Evolutionary conservation across 2,113 vertebrate species (phyloP).

Genomic region (Pseudolaguvia tuberculata): DNA sequence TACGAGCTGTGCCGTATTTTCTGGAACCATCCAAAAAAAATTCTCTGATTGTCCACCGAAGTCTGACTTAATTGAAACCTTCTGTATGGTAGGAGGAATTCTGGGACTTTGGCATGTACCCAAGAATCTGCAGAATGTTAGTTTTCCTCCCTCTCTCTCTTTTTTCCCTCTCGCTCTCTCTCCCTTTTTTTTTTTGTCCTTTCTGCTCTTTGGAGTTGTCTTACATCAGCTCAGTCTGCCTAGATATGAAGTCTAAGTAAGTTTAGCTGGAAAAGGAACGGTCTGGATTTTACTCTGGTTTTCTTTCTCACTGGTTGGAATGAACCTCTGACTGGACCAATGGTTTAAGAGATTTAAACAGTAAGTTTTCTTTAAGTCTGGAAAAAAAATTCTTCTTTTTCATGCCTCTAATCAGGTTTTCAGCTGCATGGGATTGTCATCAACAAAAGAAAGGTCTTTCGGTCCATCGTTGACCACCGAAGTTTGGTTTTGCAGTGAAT

Average conservation of each 20-base stretch:
- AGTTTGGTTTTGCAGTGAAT: not conserved
- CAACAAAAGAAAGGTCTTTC: not conserved
- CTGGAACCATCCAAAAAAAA: conserved; percentile 72
- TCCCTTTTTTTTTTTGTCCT: conserved; percentile 57
- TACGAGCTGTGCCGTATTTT: conserved; percentile 64
- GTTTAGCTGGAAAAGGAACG: conserved; percentile 43
- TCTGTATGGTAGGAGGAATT: conserved; percentile 89
- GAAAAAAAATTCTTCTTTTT: conserved; percentile 18
- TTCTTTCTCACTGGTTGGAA: conserved; percentile 56
- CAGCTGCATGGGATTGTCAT: not conserved
- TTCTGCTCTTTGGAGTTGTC: conserved; percentile 69
- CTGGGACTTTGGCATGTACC: conserved; percentile 85
- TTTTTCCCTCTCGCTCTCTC: conserved; percentile 34
- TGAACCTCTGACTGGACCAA: conserved; percentile 61
- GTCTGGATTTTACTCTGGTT: conserved; percentile 43
- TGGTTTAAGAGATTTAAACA: conserved; percentile 64
- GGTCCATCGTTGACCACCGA: not conserved
- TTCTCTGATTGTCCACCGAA: conserved; percentile 74
- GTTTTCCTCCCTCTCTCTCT: conserved; percentile 45
- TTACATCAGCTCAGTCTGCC: conserved; percentile 85
- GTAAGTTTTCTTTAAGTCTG: conserved; percentile 56
- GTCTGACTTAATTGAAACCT: conserved; percentile 89
- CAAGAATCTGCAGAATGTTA: conserved; percentile 93
- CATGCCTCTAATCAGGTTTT: not conserved
- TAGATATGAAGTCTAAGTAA: conserved; percentile 50